phyloP scores from a whole-genome alignment of 2,888 invertebrate genomes.

The Hipparchia semele region DNA sequence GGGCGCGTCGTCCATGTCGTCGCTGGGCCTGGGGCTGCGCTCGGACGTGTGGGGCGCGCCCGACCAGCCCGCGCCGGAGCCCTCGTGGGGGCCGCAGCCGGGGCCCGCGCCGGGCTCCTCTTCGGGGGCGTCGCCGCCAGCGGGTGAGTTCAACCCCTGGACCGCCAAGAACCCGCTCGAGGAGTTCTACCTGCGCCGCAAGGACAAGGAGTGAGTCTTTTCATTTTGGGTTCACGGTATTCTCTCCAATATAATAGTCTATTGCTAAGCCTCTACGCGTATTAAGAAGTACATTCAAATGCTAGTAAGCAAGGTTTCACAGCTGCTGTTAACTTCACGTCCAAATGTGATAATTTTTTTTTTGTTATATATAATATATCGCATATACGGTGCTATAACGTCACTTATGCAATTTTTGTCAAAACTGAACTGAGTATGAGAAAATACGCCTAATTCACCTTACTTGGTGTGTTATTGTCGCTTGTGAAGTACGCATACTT shows the following conservation, averaged over 20 bases:
- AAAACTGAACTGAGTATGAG: too few relatives aligned
- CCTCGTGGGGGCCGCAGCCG: constrained; percentile 12
- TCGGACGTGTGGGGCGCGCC: constrained; percentile 35
- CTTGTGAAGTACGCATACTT: too few relatives aligned
- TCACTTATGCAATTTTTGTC: too few relatives aligned
- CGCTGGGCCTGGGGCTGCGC: constrained; percentile 50
- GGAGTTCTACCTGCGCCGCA: constrained; percentile 59
- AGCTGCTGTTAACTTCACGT: too few relatives aligned
- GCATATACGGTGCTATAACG: too few relatives aligned
- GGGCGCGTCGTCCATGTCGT: constrained; percentile 54
- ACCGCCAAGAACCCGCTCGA: constrained; percentile 70
- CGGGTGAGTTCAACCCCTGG: constrained; percentile 72
- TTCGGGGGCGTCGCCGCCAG: constrained; percentile 44
- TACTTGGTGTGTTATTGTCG: too few relatives aligned
- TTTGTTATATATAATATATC: too few relatives aligned
- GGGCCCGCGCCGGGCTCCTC: constrained; percentile 26
- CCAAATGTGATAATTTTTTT: too few relatives aligned
- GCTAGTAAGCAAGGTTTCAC: not conserved
- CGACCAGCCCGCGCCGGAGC: constrained; percentile 46
- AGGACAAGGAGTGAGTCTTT: constrained; percentile 30
- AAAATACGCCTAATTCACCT: too few relatives aligned
- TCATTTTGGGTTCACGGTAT: constrained; percentile 28
- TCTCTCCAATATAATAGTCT: constrained; percentile 4
- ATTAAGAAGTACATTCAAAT: not conserved
- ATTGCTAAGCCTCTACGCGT: not conserved